These are phyloP conservation scores for Clivina fossor DNA, from an alignment of 2,888 invertebrate genomes.

Conservation along the genomic window DNA sequence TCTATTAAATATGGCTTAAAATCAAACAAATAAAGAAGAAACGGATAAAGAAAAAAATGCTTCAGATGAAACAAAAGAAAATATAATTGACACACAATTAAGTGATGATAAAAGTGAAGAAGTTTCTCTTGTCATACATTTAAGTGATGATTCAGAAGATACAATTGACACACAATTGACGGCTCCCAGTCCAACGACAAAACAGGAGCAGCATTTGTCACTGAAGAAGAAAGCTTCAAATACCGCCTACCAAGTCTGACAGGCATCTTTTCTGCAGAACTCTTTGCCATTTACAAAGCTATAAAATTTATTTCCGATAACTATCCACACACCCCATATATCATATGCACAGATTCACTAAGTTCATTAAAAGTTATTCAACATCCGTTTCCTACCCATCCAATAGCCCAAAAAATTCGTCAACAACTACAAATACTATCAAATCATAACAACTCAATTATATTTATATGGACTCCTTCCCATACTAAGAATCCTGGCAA, in stretches of 20 bases:
- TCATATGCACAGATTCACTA: conserved; percentile 11
- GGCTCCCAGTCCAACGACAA: conserved; percentile 11
- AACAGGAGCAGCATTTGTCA: conserved; percentile 7
- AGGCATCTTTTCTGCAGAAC: conserved; percentile 3
- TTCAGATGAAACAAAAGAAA: too few relatives aligned
- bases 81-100: too few relatives aligned
- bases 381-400: conserved; percentile 1
- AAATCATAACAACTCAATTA: background rate
- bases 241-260: conserved; percentile 7
- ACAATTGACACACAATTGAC: too few relatives aligned
- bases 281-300: conserved; percentile 7
- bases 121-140: too few relatives aligned
- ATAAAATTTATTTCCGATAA: background rate
- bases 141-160: too few relatives aligned
- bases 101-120: too few relatives aligned
- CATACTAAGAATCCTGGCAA: conserved; percentile 8
- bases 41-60: too few relatives aligned
- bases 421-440: background rate
- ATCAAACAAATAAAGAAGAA: too few relatives aligned
- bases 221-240: background rate
- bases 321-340: background rate
- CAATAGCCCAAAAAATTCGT: background rate
- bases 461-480: conserved; percentile 10
- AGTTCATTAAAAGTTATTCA: background rate
- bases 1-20: too few relatives aligned